Evolutionary conservation across 2,797 vertebrate genomes (phyloP).

Genomic region (Phrynocephalus guinanensis): DNA sequence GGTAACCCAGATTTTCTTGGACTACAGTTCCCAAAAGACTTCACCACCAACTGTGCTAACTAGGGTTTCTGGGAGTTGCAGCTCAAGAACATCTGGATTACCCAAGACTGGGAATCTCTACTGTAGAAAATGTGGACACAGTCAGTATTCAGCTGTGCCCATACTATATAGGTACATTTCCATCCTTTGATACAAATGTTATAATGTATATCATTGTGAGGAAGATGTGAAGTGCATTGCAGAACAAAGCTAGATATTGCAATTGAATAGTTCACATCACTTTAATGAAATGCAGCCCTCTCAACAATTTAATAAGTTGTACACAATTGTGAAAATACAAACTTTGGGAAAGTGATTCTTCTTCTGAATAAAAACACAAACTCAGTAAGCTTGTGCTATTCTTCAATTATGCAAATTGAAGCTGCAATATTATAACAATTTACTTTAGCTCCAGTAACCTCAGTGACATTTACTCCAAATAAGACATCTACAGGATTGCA

Average conservation of each 20-base stretch:
- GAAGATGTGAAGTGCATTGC: not conserved
- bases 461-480: not conserved
- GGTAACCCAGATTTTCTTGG: too few relatives aligned
- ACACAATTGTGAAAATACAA: not conserved
- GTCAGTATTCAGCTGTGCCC: not conserved
- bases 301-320: not conserved
- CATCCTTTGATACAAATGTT: not conserved
- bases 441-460: not conserved
- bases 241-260: not conserved
- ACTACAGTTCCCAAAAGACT: too few relatives aligned
- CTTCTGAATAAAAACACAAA: not conserved
- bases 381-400: not conserved
- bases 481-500: not conserved
- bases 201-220: not conserved
- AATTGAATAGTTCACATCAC: not conserved
- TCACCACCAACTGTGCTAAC: too few relatives aligned
- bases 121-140: not conserved
- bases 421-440: not conserved
- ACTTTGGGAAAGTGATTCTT: not conserved
- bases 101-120: too few relatives aligned
- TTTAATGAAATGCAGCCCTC: not conserved
- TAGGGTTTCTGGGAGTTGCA: too few relatives aligned
- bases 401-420: not conserved
- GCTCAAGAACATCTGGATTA: too few relatives aligned
- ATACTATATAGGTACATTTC: not conserved